A percentile compares a stretch with the other conserved stretches of the same genome.
Conservation (phyloP, 2,797 vertebrate species). For the Pyrocephalus nanus region DNA sequence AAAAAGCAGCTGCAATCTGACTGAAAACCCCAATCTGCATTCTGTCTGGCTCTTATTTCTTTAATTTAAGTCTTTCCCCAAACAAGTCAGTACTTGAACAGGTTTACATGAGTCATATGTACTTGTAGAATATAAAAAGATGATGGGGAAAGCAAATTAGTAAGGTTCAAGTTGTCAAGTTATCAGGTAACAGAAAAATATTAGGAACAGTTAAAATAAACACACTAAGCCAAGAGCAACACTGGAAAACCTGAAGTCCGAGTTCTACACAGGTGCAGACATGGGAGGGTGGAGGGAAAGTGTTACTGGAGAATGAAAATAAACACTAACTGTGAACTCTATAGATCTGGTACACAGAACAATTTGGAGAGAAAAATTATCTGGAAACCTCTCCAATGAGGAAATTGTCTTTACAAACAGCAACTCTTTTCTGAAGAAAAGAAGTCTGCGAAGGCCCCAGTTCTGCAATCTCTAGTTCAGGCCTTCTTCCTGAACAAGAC, state of each 20-base stretch:
- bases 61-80: neutral
- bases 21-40: neutral
- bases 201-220: neutral
- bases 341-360: neutral
- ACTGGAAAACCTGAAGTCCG: neutral
- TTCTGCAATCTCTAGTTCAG: neutral
- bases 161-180: neutral
- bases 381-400: neutral
- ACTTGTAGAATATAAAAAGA: neutral
- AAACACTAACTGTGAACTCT: neutral
- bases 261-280: neutral
- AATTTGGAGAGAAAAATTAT: neutral
- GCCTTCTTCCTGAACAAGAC: neutral
- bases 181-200: neutral
- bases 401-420: neutral
- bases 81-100: neutral
- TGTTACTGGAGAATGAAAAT: neutral
- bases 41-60: neutral
- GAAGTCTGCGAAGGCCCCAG: neutral
- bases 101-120: accelerated
- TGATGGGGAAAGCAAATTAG: neutral
- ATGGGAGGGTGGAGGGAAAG: neutral
- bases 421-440: neutral
- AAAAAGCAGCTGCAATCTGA: neutral
- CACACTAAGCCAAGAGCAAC: neutral